Evolutionary conservation across 2,113 vertebrate genomes (phyloP), one percentile per base, ranked within the genome.

Genomic region (Peucedramus taeniatus): DNA sequence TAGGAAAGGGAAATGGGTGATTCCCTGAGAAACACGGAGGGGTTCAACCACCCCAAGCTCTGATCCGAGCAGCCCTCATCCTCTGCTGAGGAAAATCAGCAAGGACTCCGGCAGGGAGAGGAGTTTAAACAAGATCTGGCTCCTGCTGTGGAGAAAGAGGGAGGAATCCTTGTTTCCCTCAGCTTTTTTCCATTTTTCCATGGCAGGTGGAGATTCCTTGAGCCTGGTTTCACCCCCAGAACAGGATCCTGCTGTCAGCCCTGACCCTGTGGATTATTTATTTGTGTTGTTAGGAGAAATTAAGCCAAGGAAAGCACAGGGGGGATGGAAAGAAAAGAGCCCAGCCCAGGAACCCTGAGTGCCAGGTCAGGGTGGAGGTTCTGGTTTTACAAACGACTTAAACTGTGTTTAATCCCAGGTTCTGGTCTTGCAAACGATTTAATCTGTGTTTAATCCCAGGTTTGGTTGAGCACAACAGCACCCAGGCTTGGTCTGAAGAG

Each of bases 51-150:
- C 47, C 28, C 27, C 1, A 23, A 23, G n/a, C 83, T 35, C n/a
- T 8, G 3, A 6, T 2, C 6, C 0, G 0, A 59, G 49, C 60
- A 21, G 13, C 7, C 54, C 23, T 75, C 35, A 3, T 33, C 65
- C 24, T 78, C 47, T 15, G 37, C 15, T 0, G 7, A 35, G 57
- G 33, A 54, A 56, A 85, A 72, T 35, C 57, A 16, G 3, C 80
- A 27, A 2, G 13, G 23, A 31, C 35, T 42, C 30, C 4, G 26
- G 9, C 64, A 51, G 78, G 33, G 61, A 50, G 5, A 45, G 70
- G 59, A 61, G 22, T 42, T 72, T 28, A 50, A 68, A 28, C 45
- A 5, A 65, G 63, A 40, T n/a, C 60, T 65, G n/a, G 68, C 50
- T 59, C 89, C 39, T 8, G 16, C 89, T 61, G 64, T 1, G 16